Evolutionary conservation across 2,888 invertebrate genomes (phyloP), one percentile per base, ranked within the genome.

Genomic region (Linyphia triangularis): DNA sequence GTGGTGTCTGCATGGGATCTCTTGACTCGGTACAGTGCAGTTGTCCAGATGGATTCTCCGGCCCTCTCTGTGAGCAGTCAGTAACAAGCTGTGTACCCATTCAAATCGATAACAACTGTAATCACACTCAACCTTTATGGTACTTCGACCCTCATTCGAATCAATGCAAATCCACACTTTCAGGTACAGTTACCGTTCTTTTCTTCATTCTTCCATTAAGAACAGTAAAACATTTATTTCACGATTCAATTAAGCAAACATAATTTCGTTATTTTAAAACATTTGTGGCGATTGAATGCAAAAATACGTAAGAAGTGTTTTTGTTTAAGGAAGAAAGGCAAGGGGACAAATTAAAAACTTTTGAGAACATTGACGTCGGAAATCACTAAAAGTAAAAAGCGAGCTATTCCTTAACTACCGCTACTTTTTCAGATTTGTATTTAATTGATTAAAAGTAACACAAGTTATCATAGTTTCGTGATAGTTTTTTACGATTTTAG

Each of bases 131-230:
- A 24, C 24, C 37, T 33, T 24, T 83, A 10, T 88, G 88, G 88
- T 83, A 78, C 28, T 88, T 88, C 72, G 83, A 88, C 24, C 65
- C 70, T 1, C 43, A 65, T 78, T 78, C 83, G 1, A 83, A 88
- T 65, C 67, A 63, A 13, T 88, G 88, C 33, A 84, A 88, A 72
- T 81, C 86, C n/a, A 75, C 75, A 9, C 40, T 59, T 40, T 43
- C 73, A 51, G 86, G 86, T 88, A 72, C 70, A 2, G 28, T 13
- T 57, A 19, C 30, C 4, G 40, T 28, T 6, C n/a, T 28, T 6
- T 65, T 3, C 13, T 5, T 40, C 10, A 40, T 10, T 10, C 6
- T 40, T 40, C 10, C 40, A 40, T 9, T 9, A 40, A 40, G 10
- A 40, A 40, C 6, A 40, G 10, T 9, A 40, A n/a, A n/a, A n/a